Base-by-base conservation (phyloP, 2,113 vertebrate genomes). In the Beaufortia kweichowensis region DNA sequence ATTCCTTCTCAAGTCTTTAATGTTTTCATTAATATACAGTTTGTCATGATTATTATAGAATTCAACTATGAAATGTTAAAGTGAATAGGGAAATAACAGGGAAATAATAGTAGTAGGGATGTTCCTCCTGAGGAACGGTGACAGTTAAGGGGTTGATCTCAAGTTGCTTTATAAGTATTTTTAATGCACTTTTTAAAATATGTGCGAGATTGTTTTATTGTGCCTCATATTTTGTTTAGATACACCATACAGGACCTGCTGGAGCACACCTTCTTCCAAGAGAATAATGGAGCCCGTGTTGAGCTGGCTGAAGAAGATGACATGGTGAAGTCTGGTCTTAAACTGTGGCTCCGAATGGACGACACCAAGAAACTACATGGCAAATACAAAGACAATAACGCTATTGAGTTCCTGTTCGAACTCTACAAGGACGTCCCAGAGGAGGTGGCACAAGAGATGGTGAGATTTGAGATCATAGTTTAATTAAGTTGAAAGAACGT, bases 391-490 rank as follows among this genome's bases (percentile, higher is more conserved):
- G 96, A 98, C 90, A 96, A 98, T 89, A 94, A 96, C 0, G 97
- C 96, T 88, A 95, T 99, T 0, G 97, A 99, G 89, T 98, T 99
- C 86, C 89, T 95, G 80, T 99, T 96, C 0, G 94, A 98, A 79
- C 89, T 98, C 26, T 94, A 96, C 86, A 96, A 95, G 75, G 97
- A 99, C 0, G 90, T 96, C 12, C 95, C 97, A 0, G 97, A 99
- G 88, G 95, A 96, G 85, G 96, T 98, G 83, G 96, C 96, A 0
- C 96, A 96, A 88, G 97, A 99, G 86, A 99, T 99, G 97, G 97
- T 98, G 67, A 74, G 74, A 53, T 53, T 15, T 21, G 48, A 53
- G 19, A 21, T 21, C n/a, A n/a, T 19, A 3, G n/a, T n/a, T n/a
- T n/a, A n/a, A n/a, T n/a, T n/a, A n/a, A n/a, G n/a, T 43, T 43